Conservation (phyloP, 2,888 invertebrate genomes). For the Rhaphigaster nebulosa region DNA sequence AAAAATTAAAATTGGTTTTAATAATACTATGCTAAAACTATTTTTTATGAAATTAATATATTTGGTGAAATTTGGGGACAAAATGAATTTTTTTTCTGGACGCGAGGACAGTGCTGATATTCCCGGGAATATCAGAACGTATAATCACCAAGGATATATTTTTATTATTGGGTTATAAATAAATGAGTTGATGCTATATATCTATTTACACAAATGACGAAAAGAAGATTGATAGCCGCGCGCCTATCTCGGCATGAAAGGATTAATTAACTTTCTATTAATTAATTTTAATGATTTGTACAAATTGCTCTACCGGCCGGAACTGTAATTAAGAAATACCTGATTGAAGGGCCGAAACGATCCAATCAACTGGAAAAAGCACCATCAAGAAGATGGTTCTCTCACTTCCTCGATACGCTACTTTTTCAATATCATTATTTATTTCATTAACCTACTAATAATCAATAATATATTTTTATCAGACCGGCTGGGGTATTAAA, state of each 20-base stretch:
- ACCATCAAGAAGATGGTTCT: not conserved
- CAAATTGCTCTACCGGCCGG: slow-evolving; percentile 10
- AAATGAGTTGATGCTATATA: not conserved
- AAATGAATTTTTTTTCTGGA: no score
- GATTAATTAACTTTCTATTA: not conserved
- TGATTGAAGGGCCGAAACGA: not conserved
- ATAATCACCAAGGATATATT: no score
- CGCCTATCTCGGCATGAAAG: not conserved
- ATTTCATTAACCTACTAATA: not conserved
- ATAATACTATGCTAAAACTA: no score
- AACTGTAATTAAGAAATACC: slow-evolving; percentile 43
- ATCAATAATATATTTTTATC: not conserved
- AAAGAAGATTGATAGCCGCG: not conserved
- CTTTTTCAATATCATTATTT: not conserved
- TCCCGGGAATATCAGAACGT: no score
- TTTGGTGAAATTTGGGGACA: no score
- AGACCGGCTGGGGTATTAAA: no score
- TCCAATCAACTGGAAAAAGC: slow-evolving; percentile 30
- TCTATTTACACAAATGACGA: not conserved
- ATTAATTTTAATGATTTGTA: slow-evolving; percentile 49
- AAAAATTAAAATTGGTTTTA: no score
- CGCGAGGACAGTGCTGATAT: no score
- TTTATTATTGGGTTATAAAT: not conserved
- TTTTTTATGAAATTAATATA: no score
- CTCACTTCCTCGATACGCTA: not conserved